These are phyloP conservation scores for Xyrichtys novacula DNA, from an alignment of 2,797 vertebrate species.

Conservation along the genomic window DNA sequence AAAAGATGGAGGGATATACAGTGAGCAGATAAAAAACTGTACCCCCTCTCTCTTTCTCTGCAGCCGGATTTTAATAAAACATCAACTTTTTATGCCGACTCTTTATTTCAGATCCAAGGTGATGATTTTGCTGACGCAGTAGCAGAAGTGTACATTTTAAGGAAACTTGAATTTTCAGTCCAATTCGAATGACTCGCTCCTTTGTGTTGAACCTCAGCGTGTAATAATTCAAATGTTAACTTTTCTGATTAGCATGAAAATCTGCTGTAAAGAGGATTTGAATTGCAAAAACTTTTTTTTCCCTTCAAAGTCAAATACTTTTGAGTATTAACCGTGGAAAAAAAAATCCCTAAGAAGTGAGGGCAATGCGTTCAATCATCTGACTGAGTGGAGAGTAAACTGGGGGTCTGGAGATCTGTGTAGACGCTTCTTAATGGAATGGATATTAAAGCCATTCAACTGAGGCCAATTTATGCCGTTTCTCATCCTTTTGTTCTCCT, in stretches of 20 bases:
- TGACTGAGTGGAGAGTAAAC: conserved; percentile 68
- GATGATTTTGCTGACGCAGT: conserved; percentile 10
- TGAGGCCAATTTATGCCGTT: conserved; percentile 81
- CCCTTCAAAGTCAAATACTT: conserved; percentile 65
- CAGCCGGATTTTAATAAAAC: conserved; percentile 33
- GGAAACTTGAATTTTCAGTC: conserved; percentile 20
- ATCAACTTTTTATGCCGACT: neutral
- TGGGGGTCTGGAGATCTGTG: conserved; percentile 59
- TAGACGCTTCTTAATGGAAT: conserved; percentile 72
- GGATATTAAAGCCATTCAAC: conserved; percentile 80
- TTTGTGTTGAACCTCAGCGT: conserved; percentile 53
- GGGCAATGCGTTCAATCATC: conserved; percentile 71
- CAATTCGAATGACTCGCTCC: conserved; percentile 27
- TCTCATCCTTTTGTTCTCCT: conserved; percentile 75
- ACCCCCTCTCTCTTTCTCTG: conserved; percentile 15
- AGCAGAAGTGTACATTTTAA: neutral
- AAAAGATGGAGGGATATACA: conserved; percentile 69
- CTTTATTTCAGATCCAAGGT: conserved; percentile 11
- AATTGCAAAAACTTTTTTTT: conserved; percentile 41
- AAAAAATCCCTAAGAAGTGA: conserved; percentile 50
- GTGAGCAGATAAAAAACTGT: conserved; percentile 54
- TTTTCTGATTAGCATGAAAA: conserved; percentile 69
- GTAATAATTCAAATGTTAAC: conserved; percentile 63
- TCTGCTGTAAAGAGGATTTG: conserved; percentile 65
- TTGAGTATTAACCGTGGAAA: conserved; percentile 63